These are phyloP conservation scores for Micronycteris hirsuta DNA, from an alignment of 2,113 vertebrate genomes.

Conservation along the genomic window DNA sequence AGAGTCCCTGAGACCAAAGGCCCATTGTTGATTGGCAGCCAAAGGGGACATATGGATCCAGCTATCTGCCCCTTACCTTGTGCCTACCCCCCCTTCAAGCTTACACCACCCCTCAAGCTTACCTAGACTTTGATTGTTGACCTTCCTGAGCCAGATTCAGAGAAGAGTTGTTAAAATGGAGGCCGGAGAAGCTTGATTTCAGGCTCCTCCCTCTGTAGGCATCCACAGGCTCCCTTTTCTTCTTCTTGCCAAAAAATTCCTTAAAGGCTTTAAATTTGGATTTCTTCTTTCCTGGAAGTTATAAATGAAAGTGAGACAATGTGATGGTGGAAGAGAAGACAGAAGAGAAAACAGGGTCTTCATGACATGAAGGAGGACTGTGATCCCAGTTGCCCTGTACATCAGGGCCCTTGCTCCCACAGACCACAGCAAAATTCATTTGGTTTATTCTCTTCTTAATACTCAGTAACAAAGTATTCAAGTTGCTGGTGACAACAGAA, in stretches of 20 bases:
- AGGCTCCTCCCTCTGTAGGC: slow-evolving; percentile 69
- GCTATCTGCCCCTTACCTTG: not conserved
- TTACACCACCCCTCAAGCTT: slow-evolving; percentile 55
- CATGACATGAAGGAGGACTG: not conserved
- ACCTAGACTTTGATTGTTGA: slow-evolving; percentile 81
- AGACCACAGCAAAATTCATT: slow-evolving; percentile 41
- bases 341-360: not conserved
- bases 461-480: slow-evolving; percentile 46
- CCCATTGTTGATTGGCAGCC: not conserved
- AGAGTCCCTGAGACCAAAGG: not conserved
- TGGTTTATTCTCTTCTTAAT: slow-evolving; percentile 50
- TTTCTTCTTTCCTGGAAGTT: slow-evolving; percentile 90
- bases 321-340: not conserved
- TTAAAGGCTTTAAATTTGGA: slow-evolving; percentile 94
- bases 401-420: not conserved
- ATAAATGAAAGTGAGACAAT: slow-evolving; percentile 34
- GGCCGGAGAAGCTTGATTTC: slow-evolving; percentile 85
- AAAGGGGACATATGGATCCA: not conserved
- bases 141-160: slow-evolving; percentile 67
- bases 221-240: slow-evolving; percentile 83
- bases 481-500: slow-evolving; percentile 59
- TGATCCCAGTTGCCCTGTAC: not conserved
- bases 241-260: slow-evolving; percentile 92
- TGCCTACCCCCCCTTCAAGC: not conserved
- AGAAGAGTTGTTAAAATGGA: slow-evolving; percentile 81